phyloP scores from a whole-genome alignment of 1,140 invertebrate species.

The Glossosoma conforme region DNA sequence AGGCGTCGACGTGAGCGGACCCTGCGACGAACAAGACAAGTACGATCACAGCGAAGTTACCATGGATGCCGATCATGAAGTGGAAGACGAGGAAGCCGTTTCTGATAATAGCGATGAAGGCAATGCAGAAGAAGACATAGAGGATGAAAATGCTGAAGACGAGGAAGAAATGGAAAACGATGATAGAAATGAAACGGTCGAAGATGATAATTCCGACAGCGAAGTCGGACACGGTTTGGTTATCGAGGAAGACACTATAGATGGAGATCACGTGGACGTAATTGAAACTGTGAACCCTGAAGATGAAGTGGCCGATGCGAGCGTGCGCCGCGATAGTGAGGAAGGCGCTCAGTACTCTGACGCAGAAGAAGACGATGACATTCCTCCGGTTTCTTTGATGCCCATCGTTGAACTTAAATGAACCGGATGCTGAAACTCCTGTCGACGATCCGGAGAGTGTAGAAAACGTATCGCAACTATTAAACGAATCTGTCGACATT shows the following conservation, averaged over 20 bases:
- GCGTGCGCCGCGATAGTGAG: conserved; percentile 4
- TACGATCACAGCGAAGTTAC: not conserved
- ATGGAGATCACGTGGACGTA: conserved; percentile 30
- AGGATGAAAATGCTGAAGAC: conserved; percentile 28
- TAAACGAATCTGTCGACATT: conserved; percentile 32
- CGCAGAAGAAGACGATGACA: conserved; percentile 35
- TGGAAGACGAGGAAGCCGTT: conserved; percentile 23
- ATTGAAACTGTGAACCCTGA: conserved; percentile 30
- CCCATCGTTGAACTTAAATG: conserved; percentile 48
- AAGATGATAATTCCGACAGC: conserved; percentile 28
- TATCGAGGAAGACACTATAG: conserved; percentile 21
- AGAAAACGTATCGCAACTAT: conserved; percentile 36
- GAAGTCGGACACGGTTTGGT: conserved; percentile 13
- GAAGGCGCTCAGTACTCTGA: conserved; percentile 25
- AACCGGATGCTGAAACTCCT: conserved; percentile 38
- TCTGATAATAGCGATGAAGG: conserved; percentile 10
- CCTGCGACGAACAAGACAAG: conserved; percentile 16
- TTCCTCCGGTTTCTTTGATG: conserved; percentile 37
- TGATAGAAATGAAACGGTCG: conserved; percentile 32
- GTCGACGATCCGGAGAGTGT: conserved; percentile 39
- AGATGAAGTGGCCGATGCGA: conserved; percentile 22
- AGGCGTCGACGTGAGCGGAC: conserved; percentile 31
- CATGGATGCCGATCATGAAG: conserved; percentile 6
- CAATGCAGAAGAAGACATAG: conserved; percentile 1
- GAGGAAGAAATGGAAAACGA: conserved; percentile 36